A percentile compares a stretch with the other conserved stretches of the same genome.
Conservation (phyloP, 1,140 invertebrate species). For the Dendroctonus ponderosae region DNA sequence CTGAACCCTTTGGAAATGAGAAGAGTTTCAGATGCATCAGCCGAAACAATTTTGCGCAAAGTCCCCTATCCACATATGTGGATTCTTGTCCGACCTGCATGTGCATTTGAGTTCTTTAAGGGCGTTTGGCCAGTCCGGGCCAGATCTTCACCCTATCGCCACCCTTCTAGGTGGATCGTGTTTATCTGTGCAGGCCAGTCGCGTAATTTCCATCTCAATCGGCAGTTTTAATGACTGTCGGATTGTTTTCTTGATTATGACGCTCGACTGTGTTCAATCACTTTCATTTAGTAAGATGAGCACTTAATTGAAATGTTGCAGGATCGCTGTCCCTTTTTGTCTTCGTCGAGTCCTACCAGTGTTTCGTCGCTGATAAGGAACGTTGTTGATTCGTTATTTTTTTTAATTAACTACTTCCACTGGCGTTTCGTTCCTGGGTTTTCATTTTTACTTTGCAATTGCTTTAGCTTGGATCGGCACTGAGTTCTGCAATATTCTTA, state of each 20-base stretch:
- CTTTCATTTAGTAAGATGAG: slow-evolving; percentile 46
- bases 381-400: slow-evolving; percentile 10
- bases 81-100: too few relatives aligned
- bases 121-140: background rate
- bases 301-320: slow-evolving; percentile 48
- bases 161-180: slow-evolving; percentile 28
- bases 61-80: too few relatives aligned
- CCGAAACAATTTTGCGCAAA: too few relatives aligned
- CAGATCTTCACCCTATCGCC: slow-evolving; percentile 19
- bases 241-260: slow-evolving; percentile 51
- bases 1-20: too few relatives aligned
- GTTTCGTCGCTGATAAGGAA: slow-evolving; percentile 27
- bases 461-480: too few relatives aligned
- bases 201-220: slow-evolving; percentile 52
- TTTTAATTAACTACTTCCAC: background rate
- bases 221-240: slow-evolving; percentile 49
- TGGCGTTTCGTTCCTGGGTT: too few relatives aligned
- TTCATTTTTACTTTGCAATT: too few relatives aligned
- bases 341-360: slow-evolving; percentile 33
- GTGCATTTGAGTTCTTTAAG: too few relatives aligned
- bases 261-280: slow-evolving; percentile 48
- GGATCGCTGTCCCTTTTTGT: slow-evolving; percentile 35
- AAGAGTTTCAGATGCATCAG: too few relatives aligned
- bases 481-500: too few relatives aligned
- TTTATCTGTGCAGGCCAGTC: slow-evolving; percentile 49